A percentile compares a stretch with the other conserved stretches of the same genome.
phyloP scores from a whole-genome alignment of 2,113 vertebrate genomes.

The Anser cygnoides region DNA sequence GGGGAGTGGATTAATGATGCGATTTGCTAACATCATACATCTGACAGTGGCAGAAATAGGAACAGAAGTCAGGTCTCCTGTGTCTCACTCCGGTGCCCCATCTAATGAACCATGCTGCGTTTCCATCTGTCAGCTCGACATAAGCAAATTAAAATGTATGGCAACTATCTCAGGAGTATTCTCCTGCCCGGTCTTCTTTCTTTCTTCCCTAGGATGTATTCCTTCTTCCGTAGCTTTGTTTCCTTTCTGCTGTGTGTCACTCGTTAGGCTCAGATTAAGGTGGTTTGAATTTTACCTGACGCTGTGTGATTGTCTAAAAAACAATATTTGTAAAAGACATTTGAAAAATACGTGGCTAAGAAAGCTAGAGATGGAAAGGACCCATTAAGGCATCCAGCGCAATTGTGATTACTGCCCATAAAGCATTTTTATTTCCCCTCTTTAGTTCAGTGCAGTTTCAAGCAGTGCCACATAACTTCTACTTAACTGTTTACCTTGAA shows the following conservation, averaged over 20 bases:
- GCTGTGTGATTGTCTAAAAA: not conserved
- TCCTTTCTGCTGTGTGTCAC: not conserved
- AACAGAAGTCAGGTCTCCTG: not conserved
- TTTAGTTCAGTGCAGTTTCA: not conserved
- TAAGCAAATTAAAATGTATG: not conserved
- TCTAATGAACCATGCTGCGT: not conserved
- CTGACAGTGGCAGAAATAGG: not conserved
- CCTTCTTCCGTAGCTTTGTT: not conserved
- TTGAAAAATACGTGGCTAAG: not conserved
- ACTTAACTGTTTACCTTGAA: not conserved
- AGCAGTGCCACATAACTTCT: rapidly evolving
- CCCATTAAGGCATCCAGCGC: not conserved
- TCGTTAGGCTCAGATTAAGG: not conserved
- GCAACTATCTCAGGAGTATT: not conserved
- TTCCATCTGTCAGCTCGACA: not conserved
- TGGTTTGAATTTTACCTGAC: slow-evolving; percentile 16
- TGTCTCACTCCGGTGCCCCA: rapidly evolving
- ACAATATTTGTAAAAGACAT: not conserved
- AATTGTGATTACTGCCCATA: rapidly evolving
- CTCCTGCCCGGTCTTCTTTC: not conserved
- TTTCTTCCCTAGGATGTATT: not conserved
- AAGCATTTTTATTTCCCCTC: not conserved
- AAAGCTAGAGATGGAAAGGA: not conserved
- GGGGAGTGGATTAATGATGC: not conserved
- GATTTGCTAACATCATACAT: not conserved